Evolutionary conservation across 2,797 vertebrate genomes (phyloP).

Genomic region (Anisognathus igniventris): DNA sequence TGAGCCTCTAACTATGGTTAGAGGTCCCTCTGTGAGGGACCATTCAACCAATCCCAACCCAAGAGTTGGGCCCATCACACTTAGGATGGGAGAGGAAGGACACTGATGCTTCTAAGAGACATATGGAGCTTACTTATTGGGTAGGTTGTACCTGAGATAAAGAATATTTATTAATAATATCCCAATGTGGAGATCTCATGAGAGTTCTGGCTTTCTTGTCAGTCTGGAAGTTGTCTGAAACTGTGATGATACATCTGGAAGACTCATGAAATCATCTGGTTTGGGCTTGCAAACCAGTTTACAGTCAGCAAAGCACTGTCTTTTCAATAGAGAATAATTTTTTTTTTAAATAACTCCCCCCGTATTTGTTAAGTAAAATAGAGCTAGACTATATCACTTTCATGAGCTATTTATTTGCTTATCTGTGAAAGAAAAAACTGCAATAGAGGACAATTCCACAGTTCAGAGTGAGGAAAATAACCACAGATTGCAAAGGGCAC

Average conservation of each 20-base stretch:
- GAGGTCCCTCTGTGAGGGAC: background rate
- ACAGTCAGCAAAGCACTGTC: background rate
- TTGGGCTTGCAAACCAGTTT: background rate
- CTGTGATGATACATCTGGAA: background rate
- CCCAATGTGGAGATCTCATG: background rate
- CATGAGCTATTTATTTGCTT: background rate
- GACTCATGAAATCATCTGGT: background rate
- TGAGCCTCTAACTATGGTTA: background rate
- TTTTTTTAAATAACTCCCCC: background rate
- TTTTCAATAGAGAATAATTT: background rate
- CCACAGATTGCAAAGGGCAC: background rate
- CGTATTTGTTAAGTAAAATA: background rate
- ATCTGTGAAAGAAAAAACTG: background rate
- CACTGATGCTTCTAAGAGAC: background rate
- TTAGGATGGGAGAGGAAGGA: background rate
- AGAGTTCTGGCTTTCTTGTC: background rate
- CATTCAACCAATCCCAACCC: background rate
- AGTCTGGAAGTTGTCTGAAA: background rate
- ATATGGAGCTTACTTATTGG: background rate
- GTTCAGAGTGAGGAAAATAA: background rate
- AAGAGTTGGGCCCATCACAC: background rate
- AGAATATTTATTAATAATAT: background rate
- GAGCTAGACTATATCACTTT: background rate
- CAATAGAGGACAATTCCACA: background rate
- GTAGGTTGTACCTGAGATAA: background rate